Conservation (phyloP, 2,113 vertebrate genomes). For the Mystacornis crossleyi region DNA sequence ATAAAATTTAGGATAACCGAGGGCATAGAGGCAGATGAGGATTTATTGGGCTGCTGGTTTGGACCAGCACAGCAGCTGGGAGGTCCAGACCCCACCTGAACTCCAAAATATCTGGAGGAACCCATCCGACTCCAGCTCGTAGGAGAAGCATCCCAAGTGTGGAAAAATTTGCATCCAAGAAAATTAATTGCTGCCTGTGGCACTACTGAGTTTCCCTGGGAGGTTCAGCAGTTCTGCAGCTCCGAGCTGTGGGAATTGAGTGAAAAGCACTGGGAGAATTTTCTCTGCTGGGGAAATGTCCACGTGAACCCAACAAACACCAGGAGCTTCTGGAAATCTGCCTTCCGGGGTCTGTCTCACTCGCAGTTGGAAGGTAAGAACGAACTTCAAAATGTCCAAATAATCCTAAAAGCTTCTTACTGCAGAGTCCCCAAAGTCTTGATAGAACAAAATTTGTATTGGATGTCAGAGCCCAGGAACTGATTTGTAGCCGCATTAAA, state of each 20-base stretch:
- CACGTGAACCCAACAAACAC: background rate
- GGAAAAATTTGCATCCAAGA: background rate
- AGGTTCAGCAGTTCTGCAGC: background rate
- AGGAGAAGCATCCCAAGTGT: background rate
- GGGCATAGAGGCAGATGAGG: background rate
- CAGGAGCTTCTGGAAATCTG: background rate
- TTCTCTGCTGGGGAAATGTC: background rate
- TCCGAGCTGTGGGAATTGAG: background rate
- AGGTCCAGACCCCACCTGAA: background rate
- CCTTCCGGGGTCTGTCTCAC: conserved; percentile 14
- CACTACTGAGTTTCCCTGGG: background rate
- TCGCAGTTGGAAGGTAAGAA: conserved; percentile 3
- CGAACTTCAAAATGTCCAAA: conserved; percentile 15
- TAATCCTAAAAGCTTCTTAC: conserved; percentile 60
- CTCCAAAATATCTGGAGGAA: background rate
- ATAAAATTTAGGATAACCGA: fast-evolving
- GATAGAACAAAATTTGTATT: conserved; percentile 40
- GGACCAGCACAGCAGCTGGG: background rate
- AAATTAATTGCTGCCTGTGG: background rate
- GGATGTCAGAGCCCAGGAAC: conserved; percentile 25
- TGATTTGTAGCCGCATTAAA: conserved; percentile 44
- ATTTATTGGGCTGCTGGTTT: background rate
- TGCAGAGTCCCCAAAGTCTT: background rate
- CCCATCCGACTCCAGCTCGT: fast-evolving
- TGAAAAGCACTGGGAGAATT: background rate